Base-by-base conservation (phyloP, 37 sponge, comb jelly and placozoan genomes). In the Chondrosia reniformis region DNA sequence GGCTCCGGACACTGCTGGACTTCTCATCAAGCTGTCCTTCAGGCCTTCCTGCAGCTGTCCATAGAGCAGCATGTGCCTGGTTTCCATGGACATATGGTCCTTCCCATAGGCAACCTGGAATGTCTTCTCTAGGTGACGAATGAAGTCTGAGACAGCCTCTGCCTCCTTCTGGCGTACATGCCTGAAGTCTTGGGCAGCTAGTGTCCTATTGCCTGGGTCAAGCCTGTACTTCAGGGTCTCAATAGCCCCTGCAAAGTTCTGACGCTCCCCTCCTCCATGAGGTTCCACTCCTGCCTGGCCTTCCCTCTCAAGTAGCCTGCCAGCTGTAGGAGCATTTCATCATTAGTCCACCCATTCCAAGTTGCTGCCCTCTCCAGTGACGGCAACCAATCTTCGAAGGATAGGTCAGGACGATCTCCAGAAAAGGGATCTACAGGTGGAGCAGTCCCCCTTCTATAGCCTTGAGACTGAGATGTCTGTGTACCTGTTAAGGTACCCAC, bases 111-210 rank as follows among this genome's bases (percentile, higher is more conserved):
- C 83, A 46, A 75, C 21, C 25, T 44, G 76, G 46, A 81, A 81
- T 28, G 75, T 81, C 43, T 31, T 27, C 75, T 81, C 82, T 33
- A 81, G 63, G 27, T 65, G 59, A 34, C 63, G 45, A 17, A 81
- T 54, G 24, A 69, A 79, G 41, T 84, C 84, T 19, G 71, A 55
- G 34, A 84, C 78, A 38, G 78, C 24, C 65, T 77, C 78, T 10
- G 32, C 32, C 33, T 63, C 40, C 24, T 32, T 57, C 56, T 84
- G 84, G 42, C 21, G 30, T 10, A 77, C 4, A 39, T 77, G 84
- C 2, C 84, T 77, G 39, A 84, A 84, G 44, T 84, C 84, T 38
- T 84, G 84, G 46, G 61, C 77, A 33, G 84, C 84, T 24, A 83
- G 49, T 22, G 46, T 41, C 12, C 45, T 32, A 40, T 61, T 67